These are phyloP conservation scores for Turnix velox DNA, from an alignment of 2,113 vertebrate species.

Conservation along the genomic window DNA sequence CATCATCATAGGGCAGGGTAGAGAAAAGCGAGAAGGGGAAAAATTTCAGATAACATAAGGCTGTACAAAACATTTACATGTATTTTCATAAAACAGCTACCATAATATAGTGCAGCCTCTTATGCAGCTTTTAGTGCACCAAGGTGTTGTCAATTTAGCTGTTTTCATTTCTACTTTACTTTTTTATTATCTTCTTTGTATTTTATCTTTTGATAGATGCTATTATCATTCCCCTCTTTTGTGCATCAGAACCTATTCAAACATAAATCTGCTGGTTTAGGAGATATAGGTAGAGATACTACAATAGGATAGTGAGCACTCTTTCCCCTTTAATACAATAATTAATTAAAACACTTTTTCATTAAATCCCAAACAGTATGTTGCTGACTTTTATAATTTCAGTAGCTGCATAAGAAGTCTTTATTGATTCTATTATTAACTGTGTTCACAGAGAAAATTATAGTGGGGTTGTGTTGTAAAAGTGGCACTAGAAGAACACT, in stretches of 20 bases:
- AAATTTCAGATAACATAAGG: background rate
- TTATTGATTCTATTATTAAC: background rate
- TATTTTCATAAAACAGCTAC: background rate
- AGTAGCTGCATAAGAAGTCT: background rate
- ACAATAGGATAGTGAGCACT: background rate
- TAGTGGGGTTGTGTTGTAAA: background rate
- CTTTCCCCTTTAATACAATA: background rate
- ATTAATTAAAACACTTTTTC: constrained; percentile 42
- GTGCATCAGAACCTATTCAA: background rate
- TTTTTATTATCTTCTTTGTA: background rate
- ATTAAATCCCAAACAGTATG: background rate
- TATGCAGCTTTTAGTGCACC: background rate
- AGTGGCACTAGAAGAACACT: background rate
- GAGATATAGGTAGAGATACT: background rate
- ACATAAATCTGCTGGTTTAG: background rate
- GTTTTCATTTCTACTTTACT: background rate
- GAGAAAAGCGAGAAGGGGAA: background rate
- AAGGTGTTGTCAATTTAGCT: background rate
- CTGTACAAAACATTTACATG: background rate
- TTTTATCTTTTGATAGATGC: background rate
- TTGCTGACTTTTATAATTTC: constrained; percentile 14
- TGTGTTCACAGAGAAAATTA: background rate
- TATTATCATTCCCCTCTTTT: background rate
- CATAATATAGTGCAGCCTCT: background rate
- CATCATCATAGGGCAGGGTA: background rate